These are phyloP conservation scores for Euura saliciscinereae DNA, from an alignment of 1,140 invertebrate genomes.

Conservation along the genomic window DNA sequence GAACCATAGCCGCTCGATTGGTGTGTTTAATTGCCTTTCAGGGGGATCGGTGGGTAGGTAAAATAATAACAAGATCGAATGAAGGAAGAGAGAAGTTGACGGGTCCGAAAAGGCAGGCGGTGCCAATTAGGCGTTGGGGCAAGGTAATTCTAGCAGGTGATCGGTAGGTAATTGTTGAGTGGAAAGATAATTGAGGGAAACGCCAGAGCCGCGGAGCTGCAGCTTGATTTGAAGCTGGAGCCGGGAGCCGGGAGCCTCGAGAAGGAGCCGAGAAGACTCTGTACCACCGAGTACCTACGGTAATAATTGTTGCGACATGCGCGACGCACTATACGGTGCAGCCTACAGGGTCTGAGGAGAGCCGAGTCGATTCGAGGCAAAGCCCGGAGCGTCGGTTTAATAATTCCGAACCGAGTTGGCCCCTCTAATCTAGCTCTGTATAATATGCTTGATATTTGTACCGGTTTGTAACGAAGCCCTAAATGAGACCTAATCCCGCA, in stretches of 20 bases:
- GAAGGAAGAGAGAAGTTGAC: background rate
- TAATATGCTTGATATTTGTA: background rate
- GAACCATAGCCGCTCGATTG: no score
- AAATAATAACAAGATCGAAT: background rate
- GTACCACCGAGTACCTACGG: background rate
- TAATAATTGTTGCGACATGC: background rate
- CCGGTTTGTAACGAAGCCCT: background rate
- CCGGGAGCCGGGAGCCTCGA: background rate
- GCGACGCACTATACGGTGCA: background rate
- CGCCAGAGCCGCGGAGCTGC: background rate
- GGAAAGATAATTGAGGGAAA: slow-evolving; percentile 5
- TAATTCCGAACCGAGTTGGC: background rate
- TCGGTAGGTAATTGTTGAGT: background rate
- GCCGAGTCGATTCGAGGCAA: background rate
- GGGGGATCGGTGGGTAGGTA: background rate
- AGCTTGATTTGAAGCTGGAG: background rate
- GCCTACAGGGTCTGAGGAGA: no score
- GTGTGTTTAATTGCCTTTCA: background rate
- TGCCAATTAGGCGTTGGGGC: background rate
- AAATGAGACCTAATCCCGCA: background rate
- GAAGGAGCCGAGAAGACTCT: background rate
- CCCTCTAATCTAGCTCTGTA: background rate
- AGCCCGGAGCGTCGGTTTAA: slow-evolving; percentile 1
- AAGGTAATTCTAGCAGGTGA: slow-evolving; percentile 2
- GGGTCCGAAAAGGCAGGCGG: background rate